Evolutionary conservation across 2,797 vertebrate genomes (phyloP).

Genomic region (Nothura maculosa): DNA sequence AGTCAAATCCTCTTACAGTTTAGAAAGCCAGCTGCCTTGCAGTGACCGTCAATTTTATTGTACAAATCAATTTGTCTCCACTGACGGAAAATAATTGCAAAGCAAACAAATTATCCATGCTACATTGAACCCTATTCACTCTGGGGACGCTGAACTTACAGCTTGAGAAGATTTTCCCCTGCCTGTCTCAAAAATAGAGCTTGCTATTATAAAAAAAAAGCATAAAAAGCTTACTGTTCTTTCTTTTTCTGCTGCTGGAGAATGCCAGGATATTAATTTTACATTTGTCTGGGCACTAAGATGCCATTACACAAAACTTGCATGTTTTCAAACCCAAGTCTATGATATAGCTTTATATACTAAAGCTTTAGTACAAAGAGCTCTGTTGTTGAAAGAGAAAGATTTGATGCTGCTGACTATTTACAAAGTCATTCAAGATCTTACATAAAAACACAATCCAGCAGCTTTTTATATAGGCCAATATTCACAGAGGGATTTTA

Average conservation of each 20-base stretch:
- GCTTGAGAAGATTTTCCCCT: slow-evolving; percentile 69
- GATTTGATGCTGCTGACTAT: slow-evolving; percentile 40
- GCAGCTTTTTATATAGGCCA: slow-evolving; percentile 23
- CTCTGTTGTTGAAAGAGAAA: slow-evolving; percentile 37
- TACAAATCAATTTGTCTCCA: slow-evolving; percentile 96
- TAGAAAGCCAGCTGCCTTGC: slow-evolving; percentile 72
- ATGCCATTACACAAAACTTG: not conserved
- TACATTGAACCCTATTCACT: slow-evolving; percentile 91
- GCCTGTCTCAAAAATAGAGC: slow-evolving; percentile 61
- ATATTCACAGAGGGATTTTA: slow-evolving; percentile 56
- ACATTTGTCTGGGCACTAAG: slow-evolving; percentile 48
- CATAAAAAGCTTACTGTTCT: slow-evolving; percentile 17
- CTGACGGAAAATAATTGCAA: slow-evolving; percentile 97
- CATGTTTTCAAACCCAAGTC: not conserved
- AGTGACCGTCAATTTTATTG: slow-evolving; percentile 87
- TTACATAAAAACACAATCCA: slow-evolving; percentile 43
- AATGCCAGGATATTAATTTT: slow-evolving; percentile 60
- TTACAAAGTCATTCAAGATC: slow-evolving; percentile 46
- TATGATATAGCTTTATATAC: slow-evolving; percentile 2
- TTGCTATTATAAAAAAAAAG: not conserved
- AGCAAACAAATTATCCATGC: slow-evolving; percentile 96
- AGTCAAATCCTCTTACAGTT: slow-evolving; percentile 80
- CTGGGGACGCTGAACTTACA: slow-evolving; percentile 82
- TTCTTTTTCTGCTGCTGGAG: not conserved
- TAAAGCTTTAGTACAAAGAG: slow-evolving; percentile 49